Evolutionary conservation across 30 jellyfish, hydroid and myxozoan genomes (phyloP).

Genomic region (Aurelia sp.): DNA sequence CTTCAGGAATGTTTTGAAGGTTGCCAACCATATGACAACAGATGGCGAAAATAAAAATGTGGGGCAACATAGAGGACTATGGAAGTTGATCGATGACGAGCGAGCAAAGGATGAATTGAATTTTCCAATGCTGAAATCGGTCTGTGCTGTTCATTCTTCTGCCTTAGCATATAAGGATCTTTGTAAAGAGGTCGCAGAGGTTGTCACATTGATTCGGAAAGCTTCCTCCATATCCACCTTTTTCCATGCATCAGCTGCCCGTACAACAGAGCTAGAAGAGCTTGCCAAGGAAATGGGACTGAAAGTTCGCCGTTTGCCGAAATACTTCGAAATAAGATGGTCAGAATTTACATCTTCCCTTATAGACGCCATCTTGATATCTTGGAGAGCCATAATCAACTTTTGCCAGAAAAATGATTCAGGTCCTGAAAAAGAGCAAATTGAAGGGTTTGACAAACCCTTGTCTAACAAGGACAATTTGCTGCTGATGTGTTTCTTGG

Average conservation of each 20-base stretch:
- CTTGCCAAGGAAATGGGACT: slow-evolving; percentile 17
- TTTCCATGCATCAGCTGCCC: slow-evolving; percentile 56
- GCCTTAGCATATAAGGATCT: slow-evolving; percentile 28
- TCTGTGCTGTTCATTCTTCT: slow-evolving; percentile 40
- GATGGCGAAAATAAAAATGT: slow-evolving; percentile 38
- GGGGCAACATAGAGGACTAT: slow-evolving; percentile 22
- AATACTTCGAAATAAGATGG: slow-evolving; percentile 18
- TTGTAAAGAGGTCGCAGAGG: slow-evolving; percentile 22
- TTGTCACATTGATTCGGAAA: slow-evolving; percentile 3
- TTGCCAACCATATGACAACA: slow-evolving; percentile 23
- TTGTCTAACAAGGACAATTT: background rate
- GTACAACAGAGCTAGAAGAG: slow-evolving; percentile 39
- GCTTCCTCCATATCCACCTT: slow-evolving; percentile 35
- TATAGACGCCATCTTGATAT: slow-evolving; percentile 5
- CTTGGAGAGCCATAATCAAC: slow-evolving; percentile 14
- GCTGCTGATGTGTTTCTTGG: slow-evolving; percentile 4
- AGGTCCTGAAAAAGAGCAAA: slow-evolving; percentile 12
- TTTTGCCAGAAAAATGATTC: background rate
- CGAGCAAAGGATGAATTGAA: slow-evolving; percentile 4
- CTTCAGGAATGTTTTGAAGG: background rate
- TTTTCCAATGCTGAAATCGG: slow-evolving; percentile 28
- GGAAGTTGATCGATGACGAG: slow-evolving; percentile 31
- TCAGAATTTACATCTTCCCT: slow-evolving; percentile 16
- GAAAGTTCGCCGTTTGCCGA: slow-evolving; percentile 14
- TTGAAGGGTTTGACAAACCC: slow-evolving; percentile 11